phyloP scores from a whole-genome alignment of 2,888 invertebrate species.

The Lithophane socia region DNA sequence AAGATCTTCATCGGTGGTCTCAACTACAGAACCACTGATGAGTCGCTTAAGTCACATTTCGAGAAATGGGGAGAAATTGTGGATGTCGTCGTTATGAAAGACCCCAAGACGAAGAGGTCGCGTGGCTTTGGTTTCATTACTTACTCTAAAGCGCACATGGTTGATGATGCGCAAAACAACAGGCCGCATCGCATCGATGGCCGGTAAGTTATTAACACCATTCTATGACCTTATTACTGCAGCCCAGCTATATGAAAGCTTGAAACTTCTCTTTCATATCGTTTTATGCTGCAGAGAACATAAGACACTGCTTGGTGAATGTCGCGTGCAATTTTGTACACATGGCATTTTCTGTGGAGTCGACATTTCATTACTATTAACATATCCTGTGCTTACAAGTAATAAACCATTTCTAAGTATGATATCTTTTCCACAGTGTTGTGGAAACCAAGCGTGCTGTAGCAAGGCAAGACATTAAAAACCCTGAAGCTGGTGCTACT shows the following conservation, averaged over 20 bases:
- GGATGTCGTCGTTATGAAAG: constrained; percentile 99
- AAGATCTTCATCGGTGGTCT: constrained; percentile 99
- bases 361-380: constrained; percentile 70
- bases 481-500: constrained; percentile 97
- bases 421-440: constrained; percentile 88
- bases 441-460: constrained; percentile 99
- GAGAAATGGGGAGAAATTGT: constrained; percentile 99
- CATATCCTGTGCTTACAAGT: fast-evolving
- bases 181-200: constrained; percentile 98
- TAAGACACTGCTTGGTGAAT: constrained; percentile 87
- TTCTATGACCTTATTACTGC: constrained; percentile 67
- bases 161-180: constrained; percentile 98
- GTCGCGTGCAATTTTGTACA: constrained; percentile 75
- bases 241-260: constrained; percentile 87
- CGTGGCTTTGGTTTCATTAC: constrained; percentile 99
- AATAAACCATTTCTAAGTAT: background rate
- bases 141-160: constrained; percentile 98
- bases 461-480: constrained; percentile 97
- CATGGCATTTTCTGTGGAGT: constrained; percentile 88
- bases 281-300: constrained; percentile 86
- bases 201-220: constrained; percentile 86
- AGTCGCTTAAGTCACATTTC: constrained; percentile 98
- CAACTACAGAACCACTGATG: constrained; percentile 98
- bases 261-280: constrained; percentile 80
- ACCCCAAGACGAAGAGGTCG: constrained; percentile 98